Evolutionary conservation across 2,113 vertebrate species (phyloP).

Genomic region (Sialia sialis): DNA sequence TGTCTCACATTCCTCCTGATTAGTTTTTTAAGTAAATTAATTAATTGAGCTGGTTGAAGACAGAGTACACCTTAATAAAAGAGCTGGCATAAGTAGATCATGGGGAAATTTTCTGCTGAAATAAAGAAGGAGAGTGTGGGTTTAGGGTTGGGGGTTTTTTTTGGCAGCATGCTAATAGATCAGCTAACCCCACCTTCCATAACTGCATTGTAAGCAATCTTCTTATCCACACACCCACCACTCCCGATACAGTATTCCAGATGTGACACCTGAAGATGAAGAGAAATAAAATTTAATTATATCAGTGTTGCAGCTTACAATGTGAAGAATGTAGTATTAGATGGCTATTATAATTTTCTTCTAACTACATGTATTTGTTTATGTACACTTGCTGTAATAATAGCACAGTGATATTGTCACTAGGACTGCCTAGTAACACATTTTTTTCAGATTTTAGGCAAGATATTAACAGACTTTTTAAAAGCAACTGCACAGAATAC

Average conservation of each 20-base stretch:
- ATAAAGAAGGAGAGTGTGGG: background rate
- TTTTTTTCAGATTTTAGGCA: background rate
- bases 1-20: accelerated
- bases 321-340: background rate
- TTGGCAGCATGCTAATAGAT: background rate
- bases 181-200: background rate
- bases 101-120: background rate
- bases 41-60: background rate
- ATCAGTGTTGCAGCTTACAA: background rate
- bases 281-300: background rate
- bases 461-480: background rate
- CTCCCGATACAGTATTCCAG: background rate
- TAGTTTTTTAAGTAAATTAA: background rate
- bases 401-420: background rate
- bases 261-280: background rate
- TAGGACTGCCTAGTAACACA: background rate
- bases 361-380: background rate
- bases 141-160: background rate
- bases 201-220: background rate
- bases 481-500: background rate
- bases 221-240: background rate
- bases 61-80: background rate
- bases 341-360: background rate
- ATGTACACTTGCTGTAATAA: background rate
- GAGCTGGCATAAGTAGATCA: background rate